Conservation (phyloP, 1,140 invertebrate genomes). For the Drosophila fuyamai region DNA sequence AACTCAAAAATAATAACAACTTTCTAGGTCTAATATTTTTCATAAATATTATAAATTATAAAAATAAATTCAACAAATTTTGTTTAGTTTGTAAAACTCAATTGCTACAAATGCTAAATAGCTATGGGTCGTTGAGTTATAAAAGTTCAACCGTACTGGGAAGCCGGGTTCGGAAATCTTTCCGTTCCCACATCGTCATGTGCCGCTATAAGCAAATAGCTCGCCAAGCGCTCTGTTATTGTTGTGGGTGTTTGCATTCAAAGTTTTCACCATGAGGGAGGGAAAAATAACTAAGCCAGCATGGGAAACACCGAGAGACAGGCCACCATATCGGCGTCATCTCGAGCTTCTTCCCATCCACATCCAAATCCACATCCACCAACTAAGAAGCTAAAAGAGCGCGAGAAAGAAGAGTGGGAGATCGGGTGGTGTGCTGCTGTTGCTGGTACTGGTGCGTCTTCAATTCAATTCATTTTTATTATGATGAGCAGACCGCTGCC, state of each 20-base stretch:
- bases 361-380: conserved; percentile 4
- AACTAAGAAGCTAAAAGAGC: conserved; percentile 5
- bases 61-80: background rate
- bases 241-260: conserved; percentile 47
- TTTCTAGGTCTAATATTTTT: too few species aligned
- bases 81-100: background rate
- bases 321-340: conserved; percentile 66
- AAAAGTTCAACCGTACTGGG: background rate
- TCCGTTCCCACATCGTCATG: conserved; percentile 59
- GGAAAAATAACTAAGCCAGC: conserved; percentile 48
- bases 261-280: conserved; percentile 47
- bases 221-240: conserved; percentile 15
- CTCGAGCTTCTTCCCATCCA: conserved; percentile 46
- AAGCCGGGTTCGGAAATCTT: conserved; percentile 16
- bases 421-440: conserved; percentile 31
- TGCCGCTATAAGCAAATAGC: conserved; percentile 70
- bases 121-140: background rate
- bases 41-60: too few species aligned
- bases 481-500: conserved; percentile 65
- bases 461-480: conserved; percentile 81
- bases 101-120: background rate
- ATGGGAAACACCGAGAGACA: conserved; percentile 60
- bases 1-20: too few species aligned
- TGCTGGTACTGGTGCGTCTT: conserved; percentile 44
- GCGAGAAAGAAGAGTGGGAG: conserved; percentile 14